Evolutionary conservation across 1,140 invertebrate genomes (phyloP), one percentile per base, ranked within the genome.

Genomic region (Drosophila prosaltans): DNA sequence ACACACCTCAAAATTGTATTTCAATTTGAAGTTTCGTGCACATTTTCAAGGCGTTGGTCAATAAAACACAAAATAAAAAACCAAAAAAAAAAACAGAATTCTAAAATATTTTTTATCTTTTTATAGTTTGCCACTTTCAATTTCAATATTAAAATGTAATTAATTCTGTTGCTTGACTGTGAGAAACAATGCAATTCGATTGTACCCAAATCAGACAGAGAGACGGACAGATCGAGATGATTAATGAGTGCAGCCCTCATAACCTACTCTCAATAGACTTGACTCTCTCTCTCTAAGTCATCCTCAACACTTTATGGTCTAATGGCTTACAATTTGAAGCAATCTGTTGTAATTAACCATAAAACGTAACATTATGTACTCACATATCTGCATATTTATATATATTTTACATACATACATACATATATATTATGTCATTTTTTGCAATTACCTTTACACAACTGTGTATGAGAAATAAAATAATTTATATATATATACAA

Each of bases 91-190:
- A 65, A 8, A 62, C 69, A 59, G 69, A 48, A 73, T 86, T 86
- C 86, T 88, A 72, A 30, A 69, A 64, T 66, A 64, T 69, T 68
- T 75, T 75, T 78, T 78, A 77, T 69, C 4, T 36, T 36, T 36
- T 36, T 36, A 30, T 36, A 30, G 57, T 8, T 65, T 70, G 39
- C 21, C 74, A 85, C 78, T 85, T 85, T 85, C 82, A 60, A 48
- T 73, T 85, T 82, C 58, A 71, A 72, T 82, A 86, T 81, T 79
- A 86, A 81, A 72, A 86, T 71, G 45, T 69, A 85, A 86, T 88
- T 83, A 69, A 76, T 81, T 76, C 72, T 73, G 40, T 58, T 60
- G 36, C 43, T 40, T 16, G 41, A 69, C 59, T 77, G 65, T 68
- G 70, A 66, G 70, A 86, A 72, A 69, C 65, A 57, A 60, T 76